Evolutionary conservation across 2,797 vertebrate species (phyloP), one percentile per base, ranked within the genome.

Genomic region (Chelon labrosus): DNA sequence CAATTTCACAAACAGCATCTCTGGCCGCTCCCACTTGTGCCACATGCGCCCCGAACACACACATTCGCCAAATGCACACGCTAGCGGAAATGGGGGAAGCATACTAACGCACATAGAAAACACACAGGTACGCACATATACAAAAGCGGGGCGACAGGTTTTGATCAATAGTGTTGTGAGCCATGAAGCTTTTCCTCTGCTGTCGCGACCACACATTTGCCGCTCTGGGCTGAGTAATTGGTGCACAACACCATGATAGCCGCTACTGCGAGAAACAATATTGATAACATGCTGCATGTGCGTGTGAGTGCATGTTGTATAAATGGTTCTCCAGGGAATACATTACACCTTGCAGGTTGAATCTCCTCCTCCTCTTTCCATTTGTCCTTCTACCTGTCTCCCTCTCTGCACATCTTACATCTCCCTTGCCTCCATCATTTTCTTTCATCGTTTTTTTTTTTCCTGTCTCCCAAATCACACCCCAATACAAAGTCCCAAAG

Each of bases 201-300:
- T 67, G 66, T 57, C 54, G 74, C 52, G 72, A 77, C 86, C 82
- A 70, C 79, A 78, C 75, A 71, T 79, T 75, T 64, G 62, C 77
- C 49, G 86, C 82, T 80, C 16, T 39, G 13, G 85, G 83, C 83
- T 76, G 86, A 85, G 88, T 90, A 90, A 91, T 88, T 90, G 88
- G 73, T 69, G 73, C 63, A 79, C 77, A 75, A 39, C n/a, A 7
- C 67, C 65, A 72, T 82, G 84, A 85, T 80, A 79, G 88, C 68
- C 60, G 70, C 80, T 65, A 52, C 81, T 54, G 76, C 84, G 68
- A 75, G 70, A 85, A 86, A 79, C 83, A 80, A 76, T 88, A 88
- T 85, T 89, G 82, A 90, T 90, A 91, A 78, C 83, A 79, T 80
- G 61, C 54, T 58, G 55, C 64, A 56, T 19, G 7, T 42, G 17